Base-by-base conservation (phyloP, 1,140 invertebrate genomes). In the Drosophila malerkotliana region DNA sequence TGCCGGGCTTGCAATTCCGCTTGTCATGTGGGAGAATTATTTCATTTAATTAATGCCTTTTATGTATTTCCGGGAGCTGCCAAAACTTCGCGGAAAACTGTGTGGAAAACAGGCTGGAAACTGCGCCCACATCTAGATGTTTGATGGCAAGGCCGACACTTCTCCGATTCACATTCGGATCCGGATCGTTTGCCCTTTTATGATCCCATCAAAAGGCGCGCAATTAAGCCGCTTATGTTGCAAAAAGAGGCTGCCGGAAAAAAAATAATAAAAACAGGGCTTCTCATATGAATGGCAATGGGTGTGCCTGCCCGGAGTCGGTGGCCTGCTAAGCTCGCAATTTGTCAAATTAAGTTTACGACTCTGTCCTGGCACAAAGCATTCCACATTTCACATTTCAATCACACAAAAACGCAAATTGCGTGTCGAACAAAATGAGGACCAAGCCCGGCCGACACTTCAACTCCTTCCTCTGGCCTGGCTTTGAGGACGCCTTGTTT, bases 331-430 rank as follows among this genome's bases (percentile, higher is more conserved):
- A 81, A 78, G 79, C 79, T 56, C 54, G 57, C 79, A 83, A 82
- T 83, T 83, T 83, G 79, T 78, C 79, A 82, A 82, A 79, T 69
- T 83, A 82, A 83, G 52, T 82, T 83, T 75, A 82, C 71, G 79
- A 82, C 79, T 78, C 44, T 53, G 64, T 48, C 67, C 48, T 54
- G 26, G 39, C 55, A 39, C 55, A 60, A 57, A 64, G 62, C 69
- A 75, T 82, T 82, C 45, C 71, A 44, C 41, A 75, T 82, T 82
- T 47, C 71, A 44, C 41, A 78, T 82, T 82, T 60, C 71, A 82
- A 82, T 81, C 76, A 81, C 69, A 57, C 54, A 67, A 60, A 48
- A 62, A 63, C 56, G 58, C 55, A 83, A 78, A 82, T 82, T 73
- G 73, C 73, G 79, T 81, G 78, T 73, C 61, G 56, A 80, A 79